Evolutionary conservation across 2,888 invertebrate species (phyloP), one percentile per base, ranked within the genome.

Genomic region (Habrosyne pyritoides): DNA sequence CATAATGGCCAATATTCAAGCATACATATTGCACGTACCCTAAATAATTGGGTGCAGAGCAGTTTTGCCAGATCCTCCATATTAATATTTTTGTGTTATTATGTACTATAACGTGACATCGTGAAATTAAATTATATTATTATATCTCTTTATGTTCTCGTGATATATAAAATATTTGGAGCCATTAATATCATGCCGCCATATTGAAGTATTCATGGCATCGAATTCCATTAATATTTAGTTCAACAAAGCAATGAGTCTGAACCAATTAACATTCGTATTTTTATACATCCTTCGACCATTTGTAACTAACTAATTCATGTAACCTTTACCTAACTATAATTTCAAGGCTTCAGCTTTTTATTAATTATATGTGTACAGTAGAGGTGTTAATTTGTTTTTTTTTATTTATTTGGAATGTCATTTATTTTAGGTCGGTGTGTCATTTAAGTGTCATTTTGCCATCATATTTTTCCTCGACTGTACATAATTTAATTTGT

Each of bases 141-240:
- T 24, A 24, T 24, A n/a, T 7, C 24, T 7, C 24, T 24, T 24
- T 24, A 24, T 24, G 3, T 24, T 8, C 18, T n/a, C 5, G 8
- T 36, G 42, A 18, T 42, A 18, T 42, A 42, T 8, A n/a, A 18
- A 42, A 18, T 36, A 18, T 18, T 36, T 36, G 14, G 2, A n/a
- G 10, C 42, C 18, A 42, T 42, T 42, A 18, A n/a, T n/a, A 8
- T 33, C n/a, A 18, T 42, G 42, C 18, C 42, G 6, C 42, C 42
- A 18, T 14, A 14, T 36, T 18, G 8, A 42, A 42, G 12, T 53
- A 30, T 49, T 22, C 49, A 53, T 47, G 50, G 46, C 50, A 42
- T 42, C 14, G 42, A 8, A 42, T 18, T 8, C 18, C 42, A 42
- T 33, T 33, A n/a, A 33, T 42, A 42, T 42, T 18, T 18, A 42